These are phyloP conservation scores for Phalloptychus januarius DNA, from an alignment of 2,797 vertebrate genomes.

Conservation along the genomic window DNA sequence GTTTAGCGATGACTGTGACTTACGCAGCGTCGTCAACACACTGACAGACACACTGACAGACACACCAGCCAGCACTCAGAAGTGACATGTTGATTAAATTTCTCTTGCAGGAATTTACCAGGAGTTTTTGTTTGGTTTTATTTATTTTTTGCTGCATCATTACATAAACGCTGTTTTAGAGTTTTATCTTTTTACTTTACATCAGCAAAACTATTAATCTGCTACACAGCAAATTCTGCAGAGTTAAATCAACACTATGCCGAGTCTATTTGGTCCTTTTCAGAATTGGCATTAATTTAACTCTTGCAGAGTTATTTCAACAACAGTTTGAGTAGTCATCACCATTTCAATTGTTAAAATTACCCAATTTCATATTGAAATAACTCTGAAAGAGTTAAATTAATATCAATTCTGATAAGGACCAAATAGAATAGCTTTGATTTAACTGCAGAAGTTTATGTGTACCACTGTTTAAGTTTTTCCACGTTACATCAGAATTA, in stretches of 20 bases:
- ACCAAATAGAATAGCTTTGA: no score
- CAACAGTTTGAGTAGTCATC: no score
- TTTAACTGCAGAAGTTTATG: no score
- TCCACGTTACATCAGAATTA: background rate
- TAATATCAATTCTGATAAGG: no score
- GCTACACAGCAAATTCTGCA: no score
- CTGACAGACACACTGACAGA: conserved; percentile 58
- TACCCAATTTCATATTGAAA: no score
- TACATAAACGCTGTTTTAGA: conserved; percentile 1
- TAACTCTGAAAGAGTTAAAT: no score
- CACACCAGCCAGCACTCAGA: conserved; percentile 42
- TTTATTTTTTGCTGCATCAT: conserved; percentile 11
- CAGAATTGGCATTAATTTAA: no score
- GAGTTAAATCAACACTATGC: no score
- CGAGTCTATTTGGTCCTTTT: no score
- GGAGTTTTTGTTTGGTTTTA: background rate
- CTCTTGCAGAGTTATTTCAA: no score
- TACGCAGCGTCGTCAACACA: conserved; percentile 44
- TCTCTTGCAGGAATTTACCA: background rate
- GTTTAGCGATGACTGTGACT: conserved; percentile 51
- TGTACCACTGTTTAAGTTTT: background rate
- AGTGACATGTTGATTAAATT: conserved; percentile 45
- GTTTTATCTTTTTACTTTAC: background rate
- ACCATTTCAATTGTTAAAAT: no score
- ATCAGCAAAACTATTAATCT: background rate